Conservation (phyloP, 2,113 vertebrate genomes). For the Neofelis nebulosa region DNA sequence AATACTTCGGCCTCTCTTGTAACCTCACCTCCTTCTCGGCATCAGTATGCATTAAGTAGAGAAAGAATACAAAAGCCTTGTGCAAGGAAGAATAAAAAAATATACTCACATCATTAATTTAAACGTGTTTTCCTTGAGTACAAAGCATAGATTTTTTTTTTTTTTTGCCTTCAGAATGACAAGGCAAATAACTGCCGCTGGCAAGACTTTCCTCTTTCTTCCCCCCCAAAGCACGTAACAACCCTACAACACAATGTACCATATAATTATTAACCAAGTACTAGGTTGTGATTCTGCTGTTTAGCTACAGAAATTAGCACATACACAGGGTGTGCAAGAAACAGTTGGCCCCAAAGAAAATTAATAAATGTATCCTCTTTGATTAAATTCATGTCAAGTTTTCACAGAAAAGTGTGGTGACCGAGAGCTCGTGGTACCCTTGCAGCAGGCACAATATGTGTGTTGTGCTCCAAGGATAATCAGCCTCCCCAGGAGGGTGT, state of each 20-base stretch:
- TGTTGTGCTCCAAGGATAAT: not conserved
- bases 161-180: slow-evolving; percentile 59
- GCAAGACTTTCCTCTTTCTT: slow-evolving; percentile 39
- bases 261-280: slow-evolving; percentile 67
- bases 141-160: slow-evolving; percentile 52
- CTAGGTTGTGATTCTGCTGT: slow-evolving; percentile 53
- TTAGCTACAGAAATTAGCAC: slow-evolving; percentile 46
- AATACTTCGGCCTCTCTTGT: slow-evolving; percentile 52
- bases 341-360: slow-evolving; percentile 46
- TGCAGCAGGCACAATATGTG: not conserved
- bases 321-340: slow-evolving; percentile 12
- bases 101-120: slow-evolving; percentile 46
- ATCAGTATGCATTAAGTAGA: slow-evolving; percentile 43
- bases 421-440: not conserved
- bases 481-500: not conserved
- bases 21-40: slow-evolving; percentile 43
- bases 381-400: slow-evolving; percentile 12
- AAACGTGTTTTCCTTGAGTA: slow-evolving; percentile 66
- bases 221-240: slow-evolving; percentile 39
- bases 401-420: not conserved
- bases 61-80: slow-evolving; percentile 53
- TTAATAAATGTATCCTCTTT: slow-evolving; percentile 40
- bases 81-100: slow-evolving; percentile 65
- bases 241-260: slow-evolving; percentile 10
- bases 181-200: slow-evolving; percentile 56